Conservation (phyloP, 2,888 invertebrate genomes). For the Watsonalla cultraria region DNA sequence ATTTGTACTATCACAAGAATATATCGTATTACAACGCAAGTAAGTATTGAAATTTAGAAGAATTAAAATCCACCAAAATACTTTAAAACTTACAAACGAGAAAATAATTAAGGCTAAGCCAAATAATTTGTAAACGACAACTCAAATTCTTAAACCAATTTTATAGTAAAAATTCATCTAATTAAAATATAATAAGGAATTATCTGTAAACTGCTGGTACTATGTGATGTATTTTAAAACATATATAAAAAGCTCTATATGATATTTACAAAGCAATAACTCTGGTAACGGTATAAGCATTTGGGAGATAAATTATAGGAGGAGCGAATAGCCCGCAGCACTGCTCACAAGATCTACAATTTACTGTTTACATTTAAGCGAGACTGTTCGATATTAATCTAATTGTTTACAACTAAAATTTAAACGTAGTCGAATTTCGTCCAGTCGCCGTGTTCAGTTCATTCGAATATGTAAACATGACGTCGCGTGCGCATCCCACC, state of each 20-base stretch:
- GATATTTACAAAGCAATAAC: slow-evolving; percentile 12
- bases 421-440: slow-evolving; percentile 24
- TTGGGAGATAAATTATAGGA: background rate
- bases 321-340: background rate
- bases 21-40: slow-evolving; percentile 19
- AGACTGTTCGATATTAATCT: slow-evolving; percentile 34
- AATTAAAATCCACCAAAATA: slow-evolving; percentile 20
- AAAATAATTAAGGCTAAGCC: slow-evolving; percentile 48
- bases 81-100: slow-evolving; percentile 44
- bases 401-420: slow-evolving; percentile 44
- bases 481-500: slow-evolving; percentile 23
- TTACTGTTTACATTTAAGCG: slow-evolving; percentile 17
- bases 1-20: slow-evolving; percentile 74
- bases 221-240: slow-evolving; percentile 2
- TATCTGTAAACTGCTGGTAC: slow-evolving; percentile 9
- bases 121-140: slow-evolving; percentile 33
- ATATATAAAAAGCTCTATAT: slow-evolving; percentile 3
- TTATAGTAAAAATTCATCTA: slow-evolving; percentile 4
- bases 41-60: slow-evolving; percentile 8
- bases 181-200: slow-evolving; percentile 2
- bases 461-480: slow-evolving; percentile 12
- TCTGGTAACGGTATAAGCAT: slow-evolving; percentile 7
- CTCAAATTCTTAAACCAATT: slow-evolving; percentile 3
- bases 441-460: slow-evolving; percentile 48
- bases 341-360: slow-evolving; percentile 3